These are phyloP conservation scores for Hipparchia sbordonii DNA, from an alignment of 2,888 invertebrate genomes.

Conservation along the genomic window DNA sequence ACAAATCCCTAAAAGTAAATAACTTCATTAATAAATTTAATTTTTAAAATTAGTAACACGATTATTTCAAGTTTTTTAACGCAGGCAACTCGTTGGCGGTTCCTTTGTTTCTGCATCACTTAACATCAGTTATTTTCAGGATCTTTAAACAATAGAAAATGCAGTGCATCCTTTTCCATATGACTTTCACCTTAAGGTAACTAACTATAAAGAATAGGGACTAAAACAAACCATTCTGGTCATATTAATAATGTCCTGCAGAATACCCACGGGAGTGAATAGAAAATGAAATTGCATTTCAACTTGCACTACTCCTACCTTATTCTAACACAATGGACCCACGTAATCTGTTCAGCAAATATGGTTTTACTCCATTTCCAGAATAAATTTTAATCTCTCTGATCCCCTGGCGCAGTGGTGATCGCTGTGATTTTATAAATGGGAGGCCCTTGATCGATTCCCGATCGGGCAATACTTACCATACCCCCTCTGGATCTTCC, in stretches of 20 bases:
- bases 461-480: too few relatives aligned
- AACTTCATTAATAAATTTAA: too few relatives aligned
- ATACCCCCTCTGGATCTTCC: too few relatives aligned
- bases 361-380: neutral
- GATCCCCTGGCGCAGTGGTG: too few relatives aligned
- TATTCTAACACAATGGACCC: neutral
- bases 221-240: neutral
- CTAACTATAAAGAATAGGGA: slow-evolving; percentile 10
- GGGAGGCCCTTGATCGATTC: too few relatives aligned
- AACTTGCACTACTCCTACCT: neutral
- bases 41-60: too few relatives aligned
- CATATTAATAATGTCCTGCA: slow-evolving; percentile 9
- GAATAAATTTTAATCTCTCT: neutral
- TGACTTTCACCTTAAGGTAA: slow-evolving; percentile 29
- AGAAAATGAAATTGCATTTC: slow-evolving; percentile 29
- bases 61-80: too few relatives aligned
- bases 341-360: slow-evolving; percentile 3
- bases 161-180: neutral
- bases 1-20: too few relatives aligned
- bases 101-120: too few relatives aligned
- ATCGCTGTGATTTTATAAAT: neutral
- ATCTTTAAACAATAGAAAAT: neutral
- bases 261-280: slow-evolving; percentile 23
- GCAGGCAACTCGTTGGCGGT: too few relatives aligned
- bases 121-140: too few relatives aligned